Base-by-base conservation (phyloP, 2,888 invertebrate genomes). In the Masnerella sp. region DNA sequence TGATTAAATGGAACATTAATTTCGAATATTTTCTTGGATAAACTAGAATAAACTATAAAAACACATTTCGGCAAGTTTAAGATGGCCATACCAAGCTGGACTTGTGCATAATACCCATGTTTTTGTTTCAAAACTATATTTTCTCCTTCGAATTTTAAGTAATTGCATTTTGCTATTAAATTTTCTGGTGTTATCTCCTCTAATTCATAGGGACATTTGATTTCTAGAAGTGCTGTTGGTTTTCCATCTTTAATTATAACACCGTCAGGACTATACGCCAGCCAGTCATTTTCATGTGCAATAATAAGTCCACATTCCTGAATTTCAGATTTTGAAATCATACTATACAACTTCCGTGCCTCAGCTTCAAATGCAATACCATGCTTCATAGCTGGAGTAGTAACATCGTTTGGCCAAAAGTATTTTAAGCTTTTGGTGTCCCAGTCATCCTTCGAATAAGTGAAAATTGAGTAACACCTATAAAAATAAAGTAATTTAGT, bases 381-480 rank as follows among this genome's bases (percentile, higher is more conserved):
- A 47, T 71, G 65, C 4, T 22, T 28, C 4, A 14, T 59, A 30
- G 7, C n/a, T 34, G 51, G 51, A n/a, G n/a, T 52, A 9, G 1
- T 45, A 14, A 71, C 18, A 7, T 58, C 17, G n/a, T 18, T 32
- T 0, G 72, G 25, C 70, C 70, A 70, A 17, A 73, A 73, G 12
- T 73, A 73, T 22, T 54, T 67, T 5, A n/a, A 1, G 2, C 14
- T 20, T 51, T 73, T 67, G 12, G 2, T 1, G 17, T 47, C 28
- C 67, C 67, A 73, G 8, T 73, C 40, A 7, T 61, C 67, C 22
- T 61, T 65, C 1, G 5, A 11, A 14, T 67, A 72, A 1, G 72
- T 67, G 38, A 9, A 71, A 1, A 71, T 11, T n/a, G 34, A 8
- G 18, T 71, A 64, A 25, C 71, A 71, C 30, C 64, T 71, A 18